A percentile compares a stretch with the other conserved stretches of the same genome.
Evolutionary conservation across 2,113 vertebrate species (phyloP).

Genomic region (Sorex araneus): DNA sequence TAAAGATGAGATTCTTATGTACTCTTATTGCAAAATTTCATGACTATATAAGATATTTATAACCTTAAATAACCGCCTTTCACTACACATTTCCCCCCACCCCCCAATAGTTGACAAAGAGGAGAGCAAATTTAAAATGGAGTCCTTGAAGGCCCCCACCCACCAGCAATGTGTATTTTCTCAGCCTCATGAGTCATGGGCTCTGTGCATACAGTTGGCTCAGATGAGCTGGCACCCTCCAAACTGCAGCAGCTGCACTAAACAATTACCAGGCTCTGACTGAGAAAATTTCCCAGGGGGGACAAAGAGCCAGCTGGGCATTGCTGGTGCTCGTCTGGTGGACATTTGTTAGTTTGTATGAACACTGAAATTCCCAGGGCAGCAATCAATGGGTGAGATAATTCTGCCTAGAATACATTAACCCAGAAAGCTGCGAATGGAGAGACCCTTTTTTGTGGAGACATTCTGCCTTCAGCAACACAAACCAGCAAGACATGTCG

Average conservation of each 20-base stretch:
- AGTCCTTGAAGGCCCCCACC: constrained; percentile 55
- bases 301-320: constrained; percentile 81
- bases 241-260: constrained; percentile 75
- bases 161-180: neutral
- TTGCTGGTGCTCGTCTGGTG: constrained; percentile 73
- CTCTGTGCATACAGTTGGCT: constrained; percentile 75
- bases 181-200: constrained; percentile 64
- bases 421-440: constrained; percentile 64
- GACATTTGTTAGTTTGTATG: constrained; percentile 66
- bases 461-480: neutral
- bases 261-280: constrained; percentile 76
- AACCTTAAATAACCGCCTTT: constrained; percentile 68
- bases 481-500: constrained; percentile 20
- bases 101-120: constrained; percentile 70
- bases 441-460: constrained; percentile 32
- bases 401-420: constrained; percentile 68
- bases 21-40: constrained; percentile 25
- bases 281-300: constrained; percentile 83
- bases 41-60: constrained; percentile 72
- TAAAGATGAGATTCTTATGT: constrained; percentile 30
- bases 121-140: constrained; percentile 71
- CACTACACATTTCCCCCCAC: constrained; percentile 26
- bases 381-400: constrained; percentile 75
- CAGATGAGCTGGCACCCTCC: constrained; percentile 77
- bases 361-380: constrained; percentile 77